phyloP scores from a whole-genome alignment of 2,797 vertebrate genomes.

The Saxicola maurus region DNA sequence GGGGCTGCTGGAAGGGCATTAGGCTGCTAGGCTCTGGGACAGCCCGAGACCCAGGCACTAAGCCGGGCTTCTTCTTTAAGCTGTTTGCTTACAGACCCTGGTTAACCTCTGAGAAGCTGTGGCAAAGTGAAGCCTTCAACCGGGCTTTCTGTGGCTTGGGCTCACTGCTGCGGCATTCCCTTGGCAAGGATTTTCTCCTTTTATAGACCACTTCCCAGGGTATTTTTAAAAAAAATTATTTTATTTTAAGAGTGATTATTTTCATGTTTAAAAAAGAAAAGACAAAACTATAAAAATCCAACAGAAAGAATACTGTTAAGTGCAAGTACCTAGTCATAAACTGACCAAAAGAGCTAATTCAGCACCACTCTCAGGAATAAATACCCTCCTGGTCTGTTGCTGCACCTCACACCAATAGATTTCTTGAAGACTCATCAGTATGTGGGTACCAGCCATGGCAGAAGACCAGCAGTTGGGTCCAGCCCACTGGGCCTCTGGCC shows the following conservation, averaged over 20 bases:
- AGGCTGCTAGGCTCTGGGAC: background rate
- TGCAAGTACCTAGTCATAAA: background rate
- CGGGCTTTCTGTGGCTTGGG: background rate
- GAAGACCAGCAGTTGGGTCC: background rate
- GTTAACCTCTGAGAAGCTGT: conserved; percentile 46
- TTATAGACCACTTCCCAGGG: conserved; percentile 3
- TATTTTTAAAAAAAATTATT: background rate
- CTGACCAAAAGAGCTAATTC: conserved; percentile 1
- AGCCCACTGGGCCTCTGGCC: background rate
- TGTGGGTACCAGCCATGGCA: fast-evolving
- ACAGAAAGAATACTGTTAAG: conserved; percentile 34
- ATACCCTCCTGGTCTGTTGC: background rate
- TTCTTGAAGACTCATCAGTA: background rate
- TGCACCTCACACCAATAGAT: background rate
- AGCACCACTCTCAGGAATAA: background rate
- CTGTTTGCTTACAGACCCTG: conserved; percentile 49
- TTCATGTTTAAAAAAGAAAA: background rate
- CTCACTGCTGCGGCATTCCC: background rate
- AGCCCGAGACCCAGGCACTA: conserved; percentile 22
- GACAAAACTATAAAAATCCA: conserved; percentile 28
- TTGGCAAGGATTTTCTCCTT: conserved; percentile 22
- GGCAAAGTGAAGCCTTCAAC: background rate
- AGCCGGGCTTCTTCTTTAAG: conserved; percentile 55
- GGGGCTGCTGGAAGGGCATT: conserved; percentile 25
- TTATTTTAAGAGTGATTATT: conserved; percentile 49